Evolutionary conservation across 2,797 vertebrate genomes (phyloP).

Genomic region (Pangasius larnaudii): DNA sequence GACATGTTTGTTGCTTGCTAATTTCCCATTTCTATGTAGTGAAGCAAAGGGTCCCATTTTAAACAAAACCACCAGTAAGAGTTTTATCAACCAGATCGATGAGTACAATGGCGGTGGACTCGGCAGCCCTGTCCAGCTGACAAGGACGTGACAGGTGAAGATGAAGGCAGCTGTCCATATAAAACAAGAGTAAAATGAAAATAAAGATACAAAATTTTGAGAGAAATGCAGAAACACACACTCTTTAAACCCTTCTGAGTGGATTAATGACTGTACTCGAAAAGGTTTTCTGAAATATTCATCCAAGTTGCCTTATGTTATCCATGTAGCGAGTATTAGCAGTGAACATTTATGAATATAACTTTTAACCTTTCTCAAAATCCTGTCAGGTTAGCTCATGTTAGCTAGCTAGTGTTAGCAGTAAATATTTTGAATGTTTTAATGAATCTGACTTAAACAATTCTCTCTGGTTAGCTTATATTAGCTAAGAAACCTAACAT

Average conservation of each 20-base stretch:
- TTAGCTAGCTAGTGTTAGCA: neutral
- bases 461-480: neutral
- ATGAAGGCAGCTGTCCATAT: neutral
- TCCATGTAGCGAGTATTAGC: neutral
- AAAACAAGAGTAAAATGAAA: neutral
- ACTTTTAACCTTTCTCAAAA: neutral
- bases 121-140: neutral
- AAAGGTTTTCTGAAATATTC: neutral
- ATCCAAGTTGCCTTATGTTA: neutral
- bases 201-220: neutral
- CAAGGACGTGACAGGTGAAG: neutral
- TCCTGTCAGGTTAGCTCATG: neutral
- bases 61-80: constrained; percentile 2
- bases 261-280: neutral
- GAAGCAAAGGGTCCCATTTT: constrained; percentile 8
- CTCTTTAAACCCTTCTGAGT: neutral
- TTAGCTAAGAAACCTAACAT: neutral
- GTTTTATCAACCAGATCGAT: neutral
- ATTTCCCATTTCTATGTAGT: constrained; percentile 77
- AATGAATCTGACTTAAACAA: neutral
- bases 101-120: neutral
- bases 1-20: constrained; percentile 87
- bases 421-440: no score
- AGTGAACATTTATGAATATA: neutral
- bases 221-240: neutral